A percentile compares a stretch with the other conserved stretches of the same genome.
These are phyloP conservation scores for Danio kyathit DNA, from an alignment of 2,797 vertebrate genomes.

Conservation along the genomic window DNA sequence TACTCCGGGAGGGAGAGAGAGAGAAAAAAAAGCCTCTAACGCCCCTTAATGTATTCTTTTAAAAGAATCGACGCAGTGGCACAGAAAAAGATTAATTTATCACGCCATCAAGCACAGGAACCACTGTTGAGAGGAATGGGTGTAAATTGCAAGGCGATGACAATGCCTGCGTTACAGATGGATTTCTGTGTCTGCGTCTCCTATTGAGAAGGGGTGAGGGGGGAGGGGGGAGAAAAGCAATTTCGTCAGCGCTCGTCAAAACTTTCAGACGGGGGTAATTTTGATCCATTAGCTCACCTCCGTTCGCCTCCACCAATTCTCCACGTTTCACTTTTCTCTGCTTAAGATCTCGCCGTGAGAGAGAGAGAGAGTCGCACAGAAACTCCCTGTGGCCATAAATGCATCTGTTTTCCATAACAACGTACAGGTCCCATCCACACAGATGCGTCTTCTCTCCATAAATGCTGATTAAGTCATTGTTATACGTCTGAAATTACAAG, in stretches of 20 bases:
- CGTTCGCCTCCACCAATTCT: slow-evolving; percentile 78
- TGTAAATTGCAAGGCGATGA: slow-evolving; percentile 85
- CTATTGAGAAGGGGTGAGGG: slow-evolving; percentile 75
- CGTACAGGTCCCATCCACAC: slow-evolving; percentile 64
- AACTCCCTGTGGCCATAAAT: slow-evolving; percentile 73
- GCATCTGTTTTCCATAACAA: slow-evolving; percentile 77
- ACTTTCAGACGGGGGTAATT: slow-evolving; percentile 85
- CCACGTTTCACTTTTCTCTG: slow-evolving; percentile 73
- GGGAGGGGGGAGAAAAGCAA: slow-evolving; percentile 70
- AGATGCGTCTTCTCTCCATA: slow-evolving; percentile 41
- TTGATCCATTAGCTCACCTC: slow-evolving; percentile 84
- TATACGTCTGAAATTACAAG: slow-evolving; percentile 50
- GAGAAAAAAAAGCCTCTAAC: slow-evolving; percentile 69
- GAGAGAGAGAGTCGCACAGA: slow-evolving; percentile 31
- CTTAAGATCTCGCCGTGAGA: slow-evolving; percentile 63
- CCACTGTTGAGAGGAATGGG: slow-evolving; percentile 82
- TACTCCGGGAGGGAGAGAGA: slow-evolving; percentile 68
- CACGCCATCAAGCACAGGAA: slow-evolving; percentile 88
- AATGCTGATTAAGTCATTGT: slow-evolving; percentile 53
- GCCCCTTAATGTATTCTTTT: slow-evolving; percentile 86
- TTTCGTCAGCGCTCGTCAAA: slow-evolving; percentile 82
- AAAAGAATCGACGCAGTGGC: slow-evolving; percentile 85
- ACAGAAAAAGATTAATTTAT: slow-evolving; percentile 88
- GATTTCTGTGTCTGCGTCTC: slow-evolving; percentile 84
- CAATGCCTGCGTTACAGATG: slow-evolving; percentile 83